Conservation (phyloP, 2,888 invertebrate species). For the Smittia sp. region DNA sequence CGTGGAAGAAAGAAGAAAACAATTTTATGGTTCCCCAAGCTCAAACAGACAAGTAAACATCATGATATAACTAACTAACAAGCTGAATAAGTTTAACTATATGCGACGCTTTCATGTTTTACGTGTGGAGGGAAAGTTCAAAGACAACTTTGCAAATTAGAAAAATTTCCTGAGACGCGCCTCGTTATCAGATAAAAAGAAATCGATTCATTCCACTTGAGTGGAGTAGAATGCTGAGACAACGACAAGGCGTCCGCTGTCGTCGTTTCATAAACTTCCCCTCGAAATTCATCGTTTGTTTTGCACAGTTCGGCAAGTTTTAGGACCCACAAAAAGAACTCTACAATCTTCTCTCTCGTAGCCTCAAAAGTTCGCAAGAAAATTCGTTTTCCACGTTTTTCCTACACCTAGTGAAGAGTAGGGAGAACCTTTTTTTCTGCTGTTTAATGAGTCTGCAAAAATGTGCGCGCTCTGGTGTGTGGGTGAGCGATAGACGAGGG, state of each 20-base stretch:
- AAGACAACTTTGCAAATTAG: conserved; percentile 1
- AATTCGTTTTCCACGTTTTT: background rate
- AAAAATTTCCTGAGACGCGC: background rate
- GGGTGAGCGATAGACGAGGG: background rate
- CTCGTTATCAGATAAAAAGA: background rate
- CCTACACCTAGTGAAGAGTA: background rate
- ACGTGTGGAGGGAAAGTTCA: background rate
- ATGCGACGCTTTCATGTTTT: background rate
- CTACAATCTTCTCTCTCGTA: too few species aligned
- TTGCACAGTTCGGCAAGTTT: conserved; percentile 13
- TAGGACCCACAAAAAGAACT: background rate
- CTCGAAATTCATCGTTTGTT: background rate
- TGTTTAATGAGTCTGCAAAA: conserved; percentile 15
- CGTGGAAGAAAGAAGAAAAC: background rate
- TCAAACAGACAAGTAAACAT: background rate
- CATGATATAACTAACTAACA: background rate
- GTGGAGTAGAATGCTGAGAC: background rate
- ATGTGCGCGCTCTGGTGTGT: background rate
- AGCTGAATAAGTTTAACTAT: too few species aligned
- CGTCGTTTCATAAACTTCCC: background rate
- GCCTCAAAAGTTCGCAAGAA: too few species aligned
- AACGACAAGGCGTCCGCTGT: background rate
- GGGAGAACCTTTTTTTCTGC: background rate
- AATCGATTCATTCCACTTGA: background rate
- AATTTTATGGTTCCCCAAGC: too few species aligned